Conservation (phyloP, 2,113 vertebrate genomes). For the Callipepla squamata region DNA sequence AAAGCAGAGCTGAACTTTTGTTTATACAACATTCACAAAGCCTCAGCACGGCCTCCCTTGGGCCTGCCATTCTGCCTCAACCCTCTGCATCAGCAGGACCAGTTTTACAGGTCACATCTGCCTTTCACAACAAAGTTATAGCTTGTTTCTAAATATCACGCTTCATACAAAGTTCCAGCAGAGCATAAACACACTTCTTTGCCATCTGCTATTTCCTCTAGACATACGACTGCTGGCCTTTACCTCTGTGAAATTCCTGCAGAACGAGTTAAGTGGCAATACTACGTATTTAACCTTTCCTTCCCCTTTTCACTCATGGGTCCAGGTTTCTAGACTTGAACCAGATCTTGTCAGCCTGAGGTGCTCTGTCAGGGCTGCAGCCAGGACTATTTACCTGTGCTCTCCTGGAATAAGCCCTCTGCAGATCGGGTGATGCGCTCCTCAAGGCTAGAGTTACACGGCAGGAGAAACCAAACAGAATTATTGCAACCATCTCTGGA, state of each 20-base stretch:
- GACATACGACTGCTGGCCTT: background rate
- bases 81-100: background rate
- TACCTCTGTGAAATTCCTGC: constrained; percentile 18
- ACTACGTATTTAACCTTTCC: constrained; percentile 5
- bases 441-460: background rate
- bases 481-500: background rate
- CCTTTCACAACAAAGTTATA: background rate
- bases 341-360: background rate
- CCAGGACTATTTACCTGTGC: background rate
- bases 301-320: background rate
- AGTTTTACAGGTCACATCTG: background rate
- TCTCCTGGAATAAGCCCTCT: background rate
- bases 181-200: background rate
- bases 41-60: background rate
- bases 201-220: background rate
- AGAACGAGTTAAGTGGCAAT: background rate
- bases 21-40: background rate
- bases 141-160: background rate
- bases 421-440: background rate
- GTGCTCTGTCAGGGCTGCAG: accelerated
- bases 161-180: background rate
- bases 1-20: background rate
- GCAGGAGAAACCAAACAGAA: background rate
- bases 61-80: background rate
- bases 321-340: constrained; percentile 33